Conservation (phyloP, 2,113 vertebrate species). For the Ascaphus truei region DNA sequence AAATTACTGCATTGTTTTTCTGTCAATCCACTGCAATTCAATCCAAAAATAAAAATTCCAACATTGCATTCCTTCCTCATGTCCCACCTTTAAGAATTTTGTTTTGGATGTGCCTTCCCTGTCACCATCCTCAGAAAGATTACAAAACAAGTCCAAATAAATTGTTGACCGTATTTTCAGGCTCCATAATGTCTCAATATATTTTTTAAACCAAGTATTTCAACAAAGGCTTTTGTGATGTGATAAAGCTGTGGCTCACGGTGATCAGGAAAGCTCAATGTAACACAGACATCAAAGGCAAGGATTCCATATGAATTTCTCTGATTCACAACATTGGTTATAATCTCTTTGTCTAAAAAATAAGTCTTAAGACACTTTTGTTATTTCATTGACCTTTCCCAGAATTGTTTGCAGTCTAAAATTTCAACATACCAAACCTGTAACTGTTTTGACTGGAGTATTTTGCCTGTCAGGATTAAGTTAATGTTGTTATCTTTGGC, state of each 20-base stretch:
- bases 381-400: slow-evolving; percentile 45
- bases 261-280: slow-evolving; percentile 6
- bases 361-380: slow-evolving; percentile 8
- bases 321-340: slow-evolving; percentile 28
- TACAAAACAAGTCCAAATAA: slow-evolving; percentile 32
- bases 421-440: slow-evolving; percentile 49
- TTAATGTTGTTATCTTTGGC: slow-evolving; percentile 70
- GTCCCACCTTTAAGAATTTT: background rate
- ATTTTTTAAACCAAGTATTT: slow-evolving; percentile 36
- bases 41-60: too few relatives aligned
- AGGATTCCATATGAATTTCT: slow-evolving; percentile 31
- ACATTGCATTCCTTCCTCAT: background rate
- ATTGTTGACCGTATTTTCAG: background rate
- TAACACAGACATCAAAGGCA: slow-evolving; percentile 37
- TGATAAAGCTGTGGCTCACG: background rate
- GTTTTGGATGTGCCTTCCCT: background rate
- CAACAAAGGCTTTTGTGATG: slow-evolving; percentile 37
- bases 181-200: background rate
- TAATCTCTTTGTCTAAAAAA: slow-evolving; percentile 42
- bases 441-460: slow-evolving; percentile 48
- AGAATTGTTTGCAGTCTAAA: slow-evolving; percentile 41
- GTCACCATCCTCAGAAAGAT: slow-evolving; percentile 7
- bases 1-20: too few relatives aligned
- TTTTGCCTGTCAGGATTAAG: slow-evolving; percentile 60
- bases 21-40: too few relatives aligned